Percentiles rank a stretch among this genome's conserved stretches.
Evolutionary conservation across 2,888 invertebrate species (phyloP).

Genomic region (Mamestra brassicae): DNA sequence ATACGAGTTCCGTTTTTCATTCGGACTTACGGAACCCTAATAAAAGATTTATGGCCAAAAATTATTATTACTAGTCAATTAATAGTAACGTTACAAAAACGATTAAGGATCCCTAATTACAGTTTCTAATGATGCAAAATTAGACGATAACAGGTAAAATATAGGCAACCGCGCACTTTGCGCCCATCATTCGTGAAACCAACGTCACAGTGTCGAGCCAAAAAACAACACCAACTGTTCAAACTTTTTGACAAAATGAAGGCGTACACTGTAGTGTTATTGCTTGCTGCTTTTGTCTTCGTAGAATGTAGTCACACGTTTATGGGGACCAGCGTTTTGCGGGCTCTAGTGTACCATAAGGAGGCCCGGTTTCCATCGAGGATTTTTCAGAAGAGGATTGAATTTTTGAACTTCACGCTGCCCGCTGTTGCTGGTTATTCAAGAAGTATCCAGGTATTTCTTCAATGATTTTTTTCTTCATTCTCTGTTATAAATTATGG

Average conservation of each 20-base stretch:
- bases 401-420: constrained; percentile 72
- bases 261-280: constrained; percentile 56
- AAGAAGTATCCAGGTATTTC: constrained; percentile 71
- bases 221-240: background rate
- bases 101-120: constrained; percentile 19
- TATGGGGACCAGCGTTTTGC: constrained; percentile 76
- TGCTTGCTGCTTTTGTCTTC: constrained; percentile 68
- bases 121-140: constrained; percentile 34
- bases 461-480: background rate
- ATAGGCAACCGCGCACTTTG: background rate
- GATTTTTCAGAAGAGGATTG: constrained; percentile 75
- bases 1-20: no score
- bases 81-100: background rate
- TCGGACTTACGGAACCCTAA: background rate
- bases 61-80: background rate
- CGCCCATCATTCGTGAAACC: constrained; percentile 1
- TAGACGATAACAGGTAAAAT: constrained; percentile 22
- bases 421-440: constrained; percentile 58
- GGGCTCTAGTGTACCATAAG: constrained; percentile 71
- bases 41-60: background rate
- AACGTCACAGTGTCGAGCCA: background rate
- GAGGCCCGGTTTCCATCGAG: constrained; percentile 65
- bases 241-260: constrained; percentile 65
- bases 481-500: background rate
- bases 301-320: constrained; percentile 79